Evolutionary conservation across 2,797 vertebrate species (phyloP), one percentile per base, ranked within the genome.

Genomic region (Oreortyx pictus): DNA sequence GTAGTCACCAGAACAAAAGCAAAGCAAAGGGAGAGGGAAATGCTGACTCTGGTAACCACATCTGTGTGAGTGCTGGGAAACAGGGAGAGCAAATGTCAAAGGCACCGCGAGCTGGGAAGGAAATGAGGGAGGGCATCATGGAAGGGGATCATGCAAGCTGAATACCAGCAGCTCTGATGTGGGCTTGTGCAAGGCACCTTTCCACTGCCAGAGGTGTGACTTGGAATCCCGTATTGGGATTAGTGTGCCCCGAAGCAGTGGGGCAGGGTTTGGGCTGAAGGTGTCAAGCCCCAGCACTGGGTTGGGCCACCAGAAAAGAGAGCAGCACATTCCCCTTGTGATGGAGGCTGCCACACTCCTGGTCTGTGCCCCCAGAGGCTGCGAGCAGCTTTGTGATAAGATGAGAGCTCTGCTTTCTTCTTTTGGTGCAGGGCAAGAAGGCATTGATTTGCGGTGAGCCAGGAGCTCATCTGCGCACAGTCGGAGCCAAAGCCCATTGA

Each of bases 361-460:
- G 49, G 65, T 33, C 46, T 59, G 68, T 13, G 65, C 9, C 81
- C 82, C 50, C 52, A 76, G 73, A 46, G 88, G 19, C 72, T 77
- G 71, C 80, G 82, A 16, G 70, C 2, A 27, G 43, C 47, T 78
- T 92, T 68, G 79, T 44, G 39, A 73, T 92, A 92, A 92, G 62
- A 77, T 37, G 81, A 94, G 85, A 96, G 65, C 65, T 89, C 43
- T 61, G 66, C 65, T 94, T 85, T 61, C 66, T 82, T 79, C 64
- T 90, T 25, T 33, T 66, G 54, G 83, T 77, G 67, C 61, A 95
- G 92, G 93, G 79, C 93, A 95, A 89, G 80, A 82, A 86, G 75
- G 39, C 86, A 94, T 93, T 6, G 92, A 97, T 96, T 79, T 94
- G 94, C 75, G 91, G 89, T 92, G 27, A 95, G 68, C 72, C 29